Conservation (phyloP, 2,797 vertebrate genomes). For the Jordanella pulchra region DNA sequence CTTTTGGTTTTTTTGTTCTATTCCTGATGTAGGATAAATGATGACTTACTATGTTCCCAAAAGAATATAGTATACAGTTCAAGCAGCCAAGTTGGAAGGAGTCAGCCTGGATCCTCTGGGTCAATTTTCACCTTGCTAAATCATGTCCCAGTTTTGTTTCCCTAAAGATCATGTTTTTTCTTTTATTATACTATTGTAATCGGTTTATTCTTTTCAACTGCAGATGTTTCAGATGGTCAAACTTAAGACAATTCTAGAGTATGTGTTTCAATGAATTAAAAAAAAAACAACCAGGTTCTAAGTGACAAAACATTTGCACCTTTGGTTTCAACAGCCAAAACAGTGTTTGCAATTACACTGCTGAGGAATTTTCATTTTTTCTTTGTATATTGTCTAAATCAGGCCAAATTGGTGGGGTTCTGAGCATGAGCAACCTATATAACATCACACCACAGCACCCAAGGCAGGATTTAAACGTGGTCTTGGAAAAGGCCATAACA, state of each 20-base stretch:
- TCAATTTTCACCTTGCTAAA: background rate
- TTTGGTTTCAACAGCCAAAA: background rate
- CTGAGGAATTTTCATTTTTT: background rate
- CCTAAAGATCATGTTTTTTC: background rate
- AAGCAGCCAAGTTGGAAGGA: background rate
- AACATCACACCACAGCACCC: too few relatives aligned
- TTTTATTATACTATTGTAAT: background rate
- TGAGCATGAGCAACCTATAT: too few relatives aligned
- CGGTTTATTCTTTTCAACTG: background rate
- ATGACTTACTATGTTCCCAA: too few relatives aligned
- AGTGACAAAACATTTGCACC: too few relatives aligned
- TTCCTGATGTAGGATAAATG: background rate
- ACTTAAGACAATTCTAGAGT: too few relatives aligned
- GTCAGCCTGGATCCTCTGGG: background rate
- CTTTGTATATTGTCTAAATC: too few relatives aligned
- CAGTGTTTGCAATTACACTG: background rate
- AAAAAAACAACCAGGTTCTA: too few relatives aligned
- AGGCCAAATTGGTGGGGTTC: too few relatives aligned
- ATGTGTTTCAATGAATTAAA: too few relatives aligned
- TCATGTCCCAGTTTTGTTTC: background rate
- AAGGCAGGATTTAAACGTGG: too few relatives aligned
- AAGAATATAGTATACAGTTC: background rate
- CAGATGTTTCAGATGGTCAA: too few relatives aligned
- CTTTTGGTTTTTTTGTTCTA: constrained; percentile 9
- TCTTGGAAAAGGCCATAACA: too few relatives aligned